Percentiles rank a stretch among this genome's conserved stretches.
These are phyloP conservation scores for Xenopus borealis DNA, from an alignment of 2,113 vertebrate genomes.

Conservation along the genomic window DNA sequence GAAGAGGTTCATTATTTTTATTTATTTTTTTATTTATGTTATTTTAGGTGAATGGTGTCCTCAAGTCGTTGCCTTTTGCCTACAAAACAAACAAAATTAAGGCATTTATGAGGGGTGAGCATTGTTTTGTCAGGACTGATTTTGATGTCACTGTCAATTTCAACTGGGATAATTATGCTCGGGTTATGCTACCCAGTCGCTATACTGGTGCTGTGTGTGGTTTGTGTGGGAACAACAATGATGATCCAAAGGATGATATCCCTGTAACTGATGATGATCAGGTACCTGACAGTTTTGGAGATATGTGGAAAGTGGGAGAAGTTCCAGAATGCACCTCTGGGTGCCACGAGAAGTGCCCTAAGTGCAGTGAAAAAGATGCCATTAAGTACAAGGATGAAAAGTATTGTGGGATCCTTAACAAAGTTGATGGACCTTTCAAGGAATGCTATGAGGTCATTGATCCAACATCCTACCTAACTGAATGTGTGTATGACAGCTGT, in stretches of 20 bases:
- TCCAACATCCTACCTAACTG: constrained; percentile 50
- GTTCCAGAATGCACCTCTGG: constrained; percentile 57
- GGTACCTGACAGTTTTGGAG: constrained; percentile 44
- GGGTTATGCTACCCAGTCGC: constrained; percentile 55
- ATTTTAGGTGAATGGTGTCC: constrained; percentile 38
- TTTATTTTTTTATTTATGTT: too few species aligned
- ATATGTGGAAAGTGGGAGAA: constrained; percentile 65
- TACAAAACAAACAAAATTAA: constrained; percentile 31
- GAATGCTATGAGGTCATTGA: constrained; percentile 50
- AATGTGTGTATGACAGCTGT: constrained; percentile 62
- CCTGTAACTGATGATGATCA: constrained; percentile 30
- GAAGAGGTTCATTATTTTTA: too few species aligned
- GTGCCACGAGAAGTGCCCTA: constrained; percentile 51
- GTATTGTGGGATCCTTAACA: constrained; percentile 58
- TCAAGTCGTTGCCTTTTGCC: constrained; percentile 49
- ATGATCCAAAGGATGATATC: constrained; percentile 44
- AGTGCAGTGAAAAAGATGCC: constrained; percentile 28
- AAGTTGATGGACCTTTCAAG: constrained; percentile 52
- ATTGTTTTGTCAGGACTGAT: constrained; percentile 55
- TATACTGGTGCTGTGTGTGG: constrained; percentile 51
- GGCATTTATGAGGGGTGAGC: constrained; percentile 42
- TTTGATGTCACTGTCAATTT: constrained; percentile 57
- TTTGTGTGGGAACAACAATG: constrained; percentile 64
- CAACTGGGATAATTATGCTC: constrained; percentile 61
- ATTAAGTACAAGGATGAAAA: constrained; percentile 34